A percentile compares a stretch with the other conserved stretches of the same genome.
Evolutionary conservation across 2,888 invertebrate genomes (phyloP).

Genomic region (Cephus rjabovi): DNA sequence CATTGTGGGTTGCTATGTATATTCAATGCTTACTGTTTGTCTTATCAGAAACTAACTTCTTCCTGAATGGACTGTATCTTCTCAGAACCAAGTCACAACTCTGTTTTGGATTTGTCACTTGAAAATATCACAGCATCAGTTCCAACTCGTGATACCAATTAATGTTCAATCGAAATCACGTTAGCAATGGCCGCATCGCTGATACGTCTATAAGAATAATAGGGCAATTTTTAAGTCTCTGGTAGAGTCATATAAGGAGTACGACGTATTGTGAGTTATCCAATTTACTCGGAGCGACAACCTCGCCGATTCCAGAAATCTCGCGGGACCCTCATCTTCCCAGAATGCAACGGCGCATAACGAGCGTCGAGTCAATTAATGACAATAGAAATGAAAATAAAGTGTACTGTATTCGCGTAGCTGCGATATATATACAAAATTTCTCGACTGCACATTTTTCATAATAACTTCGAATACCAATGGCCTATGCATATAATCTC

Average conservation of each 20-base stretch:
- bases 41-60: not conserved
- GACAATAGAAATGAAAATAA: constrained; percentile 43
- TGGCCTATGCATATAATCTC: too few relatives aligned
- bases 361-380: constrained; percentile 55
- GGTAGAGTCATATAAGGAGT: not conserved
- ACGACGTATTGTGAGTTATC: constrained; percentile 37
- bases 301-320: constrained; percentile 55
- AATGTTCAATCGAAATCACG: not conserved
- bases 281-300: constrained; percentile 55
- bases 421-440: not conserved
- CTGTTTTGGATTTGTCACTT: not conserved
- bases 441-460: not conserved
- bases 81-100: too few relatives aligned
- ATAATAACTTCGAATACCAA: too few relatives aligned
- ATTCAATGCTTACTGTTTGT: not conserved
- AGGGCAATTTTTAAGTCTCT: not conserved
- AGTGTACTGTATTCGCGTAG: constrained; percentile 11
- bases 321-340: constrained; percentile 40
- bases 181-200: constrained; percentile 1
- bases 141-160: not conserved
- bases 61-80: not conserved
- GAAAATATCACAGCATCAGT: not conserved
- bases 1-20: too few relatives aligned
- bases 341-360: constrained; percentile 46
- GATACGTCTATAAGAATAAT: constrained; percentile 15